These are phyloP conservation scores for Cairina moschata DNA, from an alignment of 2,113 vertebrate species.

Conservation along the genomic window DNA sequence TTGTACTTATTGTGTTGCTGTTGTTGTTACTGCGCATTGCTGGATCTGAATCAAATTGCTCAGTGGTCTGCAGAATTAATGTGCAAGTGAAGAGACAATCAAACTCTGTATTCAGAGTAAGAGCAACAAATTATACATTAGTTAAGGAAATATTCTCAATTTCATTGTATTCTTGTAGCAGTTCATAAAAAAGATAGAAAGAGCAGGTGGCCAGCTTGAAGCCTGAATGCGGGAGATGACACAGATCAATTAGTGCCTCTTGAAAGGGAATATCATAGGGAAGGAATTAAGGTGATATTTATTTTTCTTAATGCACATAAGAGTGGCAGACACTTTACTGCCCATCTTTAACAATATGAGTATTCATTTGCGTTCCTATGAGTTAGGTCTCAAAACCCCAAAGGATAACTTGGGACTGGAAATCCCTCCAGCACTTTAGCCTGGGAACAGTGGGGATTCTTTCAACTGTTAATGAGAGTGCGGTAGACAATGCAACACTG, in stretches of 20 bases:
- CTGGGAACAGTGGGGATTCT: neutral
- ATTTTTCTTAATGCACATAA: neutral
- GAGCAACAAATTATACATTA: neutral
- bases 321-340: neutral
- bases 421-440: neutral
- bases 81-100: neutral
- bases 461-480: neutral
- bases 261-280: neutral
- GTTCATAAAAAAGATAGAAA: neutral
- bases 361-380: neutral
- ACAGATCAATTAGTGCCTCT: neutral
- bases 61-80: neutral
- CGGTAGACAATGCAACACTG: neutral
- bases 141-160: neutral
- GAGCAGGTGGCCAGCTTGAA: constrained; percentile 1
- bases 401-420: neutral
- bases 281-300: neutral
- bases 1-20: neutral
- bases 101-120: neutral
- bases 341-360: neutral
- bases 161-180: neutral
- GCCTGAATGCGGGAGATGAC: neutral
- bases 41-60: constrained; percentile 15
- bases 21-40: neutral
- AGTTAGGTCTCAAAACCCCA: neutral